A percentile compares a stretch with the other conserved stretches of the same genome.
Evolutionary conservation across 2,888 invertebrate species (phyloP).

Genomic region (Xylocampa areola): DNA sequence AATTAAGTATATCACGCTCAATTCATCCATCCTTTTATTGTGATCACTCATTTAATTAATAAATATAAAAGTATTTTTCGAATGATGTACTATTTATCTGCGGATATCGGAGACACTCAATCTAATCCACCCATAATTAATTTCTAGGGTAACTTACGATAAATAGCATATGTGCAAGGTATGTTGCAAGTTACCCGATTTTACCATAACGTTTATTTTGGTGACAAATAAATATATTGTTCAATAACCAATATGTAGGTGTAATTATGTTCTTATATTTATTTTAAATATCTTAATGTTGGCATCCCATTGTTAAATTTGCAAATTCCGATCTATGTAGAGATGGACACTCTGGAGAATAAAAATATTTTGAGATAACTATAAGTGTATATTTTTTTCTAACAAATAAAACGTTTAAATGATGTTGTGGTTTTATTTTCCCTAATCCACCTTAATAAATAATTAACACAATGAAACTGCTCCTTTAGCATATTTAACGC

Average conservation of each 20-base stretch:
- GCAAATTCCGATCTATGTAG: constrained; percentile 77
- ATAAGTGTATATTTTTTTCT: constrained; percentile 81
- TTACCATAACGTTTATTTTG: constrained; percentile 20
- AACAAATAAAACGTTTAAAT: constrained; percentile 71
- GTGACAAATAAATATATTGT: neutral
- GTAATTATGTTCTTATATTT: constrained; percentile 51
- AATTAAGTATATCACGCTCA: constrained; percentile 31
- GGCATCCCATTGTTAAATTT: constrained; percentile 51
- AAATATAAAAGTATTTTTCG: constrained; percentile 35
- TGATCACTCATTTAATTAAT: constrained; percentile 36
- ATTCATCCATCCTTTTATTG: constrained; percentile 52
- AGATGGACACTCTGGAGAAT: constrained; percentile 65
- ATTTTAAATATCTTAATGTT: constrained; percentile 44
- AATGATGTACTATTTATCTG: constrained; percentile 31
- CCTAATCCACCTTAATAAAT: neutral
- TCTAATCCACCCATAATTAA: constrained; percentile 4
- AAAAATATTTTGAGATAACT: constrained; percentile 78
- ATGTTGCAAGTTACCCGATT: constrained; percentile 9
- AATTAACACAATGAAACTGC: no score
- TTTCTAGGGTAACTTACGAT: constrained; percentile 16
- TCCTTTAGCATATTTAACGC: no score
- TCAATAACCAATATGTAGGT: constrained; percentile 9
- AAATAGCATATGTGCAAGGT: neutral
- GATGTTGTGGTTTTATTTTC: constrained; percentile 42
- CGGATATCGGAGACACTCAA: constrained; percentile 19